These are phyloP conservation scores for Urophycis tenuis DNA, from an alignment of 2,797 vertebrate species.

Conservation along the genomic window DNA sequence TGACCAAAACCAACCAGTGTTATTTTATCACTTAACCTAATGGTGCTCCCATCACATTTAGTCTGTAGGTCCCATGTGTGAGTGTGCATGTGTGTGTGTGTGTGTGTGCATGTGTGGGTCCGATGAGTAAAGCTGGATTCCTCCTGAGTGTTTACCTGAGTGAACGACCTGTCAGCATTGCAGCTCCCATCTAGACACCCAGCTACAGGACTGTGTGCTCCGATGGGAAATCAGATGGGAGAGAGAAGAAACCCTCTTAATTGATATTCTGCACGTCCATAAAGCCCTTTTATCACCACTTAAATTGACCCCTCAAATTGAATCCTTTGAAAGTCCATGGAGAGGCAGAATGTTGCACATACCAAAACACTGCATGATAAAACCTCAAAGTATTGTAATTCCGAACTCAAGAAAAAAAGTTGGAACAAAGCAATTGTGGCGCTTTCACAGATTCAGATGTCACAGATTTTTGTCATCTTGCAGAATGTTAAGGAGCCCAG, in stretches of 20 bases:
- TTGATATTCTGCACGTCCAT: slow-evolving; percentile 40
- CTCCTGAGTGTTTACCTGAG: slow-evolving; percentile 7
- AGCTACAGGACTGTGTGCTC: slow-evolving; percentile 51
- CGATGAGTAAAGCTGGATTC: too few relatives aligned
- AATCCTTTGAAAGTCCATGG: background rate
- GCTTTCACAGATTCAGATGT: background rate
- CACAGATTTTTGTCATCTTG: background rate
- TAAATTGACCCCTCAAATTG: background rate
- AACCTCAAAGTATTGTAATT: background rate
- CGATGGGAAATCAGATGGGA: slow-evolving; percentile 56
- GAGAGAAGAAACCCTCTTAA: slow-evolving; percentile 45
- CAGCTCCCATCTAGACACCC: background rate
- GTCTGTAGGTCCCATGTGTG: slow-evolving; percentile 9
- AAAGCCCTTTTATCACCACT: slow-evolving; percentile 4
- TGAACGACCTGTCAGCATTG: slow-evolving; percentile 60
- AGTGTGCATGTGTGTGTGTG: background rate
- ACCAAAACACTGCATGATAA: background rate
- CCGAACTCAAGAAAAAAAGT: background rate
- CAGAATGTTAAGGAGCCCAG: background rate
- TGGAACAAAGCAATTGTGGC: background rate
- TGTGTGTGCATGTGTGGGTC: background rate
- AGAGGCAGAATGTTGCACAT: background rate
- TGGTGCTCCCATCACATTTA: slow-evolving; percentile 15
- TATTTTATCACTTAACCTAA: slow-evolving; percentile 25
- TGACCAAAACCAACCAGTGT: slow-evolving; percentile 19